These are phyloP conservation scores for Malurus splendens DNA, from an alignment of 2,797 vertebrate species.

Conservation along the genomic window DNA sequence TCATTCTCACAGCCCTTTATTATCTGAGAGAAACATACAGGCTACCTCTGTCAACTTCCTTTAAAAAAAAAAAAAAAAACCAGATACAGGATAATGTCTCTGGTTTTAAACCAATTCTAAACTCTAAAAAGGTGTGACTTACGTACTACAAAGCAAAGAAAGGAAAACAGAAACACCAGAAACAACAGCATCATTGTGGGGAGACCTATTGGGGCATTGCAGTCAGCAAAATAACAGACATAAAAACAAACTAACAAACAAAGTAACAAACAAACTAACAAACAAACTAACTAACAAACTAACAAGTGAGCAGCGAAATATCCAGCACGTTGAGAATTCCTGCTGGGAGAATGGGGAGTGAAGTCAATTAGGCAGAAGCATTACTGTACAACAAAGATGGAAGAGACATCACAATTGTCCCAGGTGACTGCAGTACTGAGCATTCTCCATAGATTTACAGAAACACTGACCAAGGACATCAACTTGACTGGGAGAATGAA, in stretches of 20 bases:
- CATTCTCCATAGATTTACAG: not conserved
- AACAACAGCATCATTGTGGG: accelerated
- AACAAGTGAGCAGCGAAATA: not conserved
- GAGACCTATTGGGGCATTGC: accelerated
- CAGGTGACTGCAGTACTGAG: not conserved
- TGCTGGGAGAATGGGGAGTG: not conserved
- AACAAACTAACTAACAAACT: not conserved
- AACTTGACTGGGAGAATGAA: not conserved
- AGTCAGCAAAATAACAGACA: not conserved
- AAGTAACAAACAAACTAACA: not conserved
- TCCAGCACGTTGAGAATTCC: not conserved
- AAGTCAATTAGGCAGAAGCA: not conserved
- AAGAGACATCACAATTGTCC: not conserved
- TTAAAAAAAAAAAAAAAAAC: not conserved
- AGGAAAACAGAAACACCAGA: not conserved
- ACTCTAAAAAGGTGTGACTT: not conserved
- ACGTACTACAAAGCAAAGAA: not conserved
- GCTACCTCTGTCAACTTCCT: not conserved
- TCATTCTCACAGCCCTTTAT: not conserved
- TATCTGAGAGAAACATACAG: not conserved
- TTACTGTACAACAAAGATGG: not conserved
- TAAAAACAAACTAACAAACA: not conserved
- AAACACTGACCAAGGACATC: not conserved
- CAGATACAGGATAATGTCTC: not conserved
- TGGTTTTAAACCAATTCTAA: not conserved